Base-by-base conservation (phyloP, 2,113 vertebrate genomes). In the Hippoglossus stenolepis region DNA sequence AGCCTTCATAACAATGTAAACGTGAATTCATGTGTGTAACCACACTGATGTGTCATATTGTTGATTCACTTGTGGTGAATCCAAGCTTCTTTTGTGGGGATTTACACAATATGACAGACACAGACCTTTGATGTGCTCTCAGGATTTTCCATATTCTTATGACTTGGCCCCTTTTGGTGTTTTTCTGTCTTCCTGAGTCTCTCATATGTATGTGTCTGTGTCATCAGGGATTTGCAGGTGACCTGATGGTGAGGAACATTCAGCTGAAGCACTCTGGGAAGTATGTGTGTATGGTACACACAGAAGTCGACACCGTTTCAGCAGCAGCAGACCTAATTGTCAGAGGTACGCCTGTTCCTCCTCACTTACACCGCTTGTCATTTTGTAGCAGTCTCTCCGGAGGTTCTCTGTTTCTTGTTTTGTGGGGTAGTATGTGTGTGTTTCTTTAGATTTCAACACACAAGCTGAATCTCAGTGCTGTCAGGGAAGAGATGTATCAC, bases 231-330 rank as follows among this genome's bases (percentile, higher is more conserved):
- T 95, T 96, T 79, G 87, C 92, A 59, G 96, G 97, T 66, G 97
- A 97, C 92, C 89, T 98, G 90, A 97, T 98, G 96, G 93, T 96
- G 90, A 95, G 95, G 85, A 97, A 96, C 72, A 95, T 98, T 85
- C 96, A 98, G 80, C 90, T 97, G 5, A 95, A 94, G 85, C 96
- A 97, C 81, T 95, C 96, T 53, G 96, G 97, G 86, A 96, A 95
- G 80, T 97, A 97, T 1, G 91, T 93, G n/a, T 97, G 97, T 76
- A 94, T 81, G 58, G 96, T 96, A 1, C 93, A 95, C 83, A 97
- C 96, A n/a, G 84, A 94, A 65, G 93, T 97, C n/a, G 96, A 97
- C 89, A 95, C 83, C 1, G 93, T 95, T n/a, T 97, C 96, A 51
- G 95, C 95, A 65, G 73, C 87, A 7, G 96, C 92, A 57, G 94